Conservation (phyloP, 2,113 vertebrate species). For the Addax nasomaculatus region DNA sequence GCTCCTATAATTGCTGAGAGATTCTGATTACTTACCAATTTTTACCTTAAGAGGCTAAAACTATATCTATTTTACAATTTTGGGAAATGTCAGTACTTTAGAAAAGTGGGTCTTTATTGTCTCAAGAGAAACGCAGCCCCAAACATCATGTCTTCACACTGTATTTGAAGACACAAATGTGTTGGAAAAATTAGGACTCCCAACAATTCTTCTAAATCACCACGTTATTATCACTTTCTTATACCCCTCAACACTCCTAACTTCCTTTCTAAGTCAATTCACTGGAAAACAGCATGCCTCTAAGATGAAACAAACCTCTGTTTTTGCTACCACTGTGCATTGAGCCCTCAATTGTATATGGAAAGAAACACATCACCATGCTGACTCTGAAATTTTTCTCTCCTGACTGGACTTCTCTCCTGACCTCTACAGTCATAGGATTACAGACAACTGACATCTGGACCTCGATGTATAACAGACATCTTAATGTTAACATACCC, state of each 20-base stretch:
- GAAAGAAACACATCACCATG: neutral
- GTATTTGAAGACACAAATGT: neutral
- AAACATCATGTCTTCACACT: neutral
- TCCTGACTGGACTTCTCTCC: neutral
- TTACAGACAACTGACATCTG: neutral
- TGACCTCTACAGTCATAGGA: neutral
- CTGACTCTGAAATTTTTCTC: neutral
- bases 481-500: neutral
- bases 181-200: neutral
- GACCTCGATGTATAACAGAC: neutral
- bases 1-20: neutral
- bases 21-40: neutral
- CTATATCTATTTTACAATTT: neutral
- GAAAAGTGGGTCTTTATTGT: neutral
- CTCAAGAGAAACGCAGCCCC: neutral
- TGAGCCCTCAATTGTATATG: neutral
- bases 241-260: neutral
- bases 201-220: neutral
- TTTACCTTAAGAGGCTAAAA: neutral
- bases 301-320: neutral
- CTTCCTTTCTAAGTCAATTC: neutral
- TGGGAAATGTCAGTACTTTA: neutral
- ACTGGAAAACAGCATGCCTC: neutral
- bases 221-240: neutral
- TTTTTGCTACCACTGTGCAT: neutral